Conservation (phyloP, 1,140 invertebrate species). For the Teleogryllus occipitalis region DNA sequence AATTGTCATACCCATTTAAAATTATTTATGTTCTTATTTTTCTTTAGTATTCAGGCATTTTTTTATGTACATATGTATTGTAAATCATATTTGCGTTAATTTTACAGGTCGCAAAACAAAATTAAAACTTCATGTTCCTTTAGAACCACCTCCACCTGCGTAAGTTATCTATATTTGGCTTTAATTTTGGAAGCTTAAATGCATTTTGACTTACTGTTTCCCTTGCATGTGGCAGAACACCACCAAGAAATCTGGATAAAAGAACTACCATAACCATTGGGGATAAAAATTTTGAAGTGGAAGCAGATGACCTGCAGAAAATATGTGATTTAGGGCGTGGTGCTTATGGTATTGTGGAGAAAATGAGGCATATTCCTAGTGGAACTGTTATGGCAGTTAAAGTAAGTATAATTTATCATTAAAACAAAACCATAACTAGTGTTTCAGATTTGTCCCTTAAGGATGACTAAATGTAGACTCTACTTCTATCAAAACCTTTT, state of each 20-base stretch:
- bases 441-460: neutral
- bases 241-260: constrained; percentile 76
- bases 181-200: no score
- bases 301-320: constrained; percentile 81
- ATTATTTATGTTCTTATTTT: neutral
- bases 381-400: constrained; percentile 92
- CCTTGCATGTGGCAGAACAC: constrained; percentile 41
- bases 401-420: constrained; percentile 40
- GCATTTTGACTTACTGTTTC: neutral
- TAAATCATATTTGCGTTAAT: neutral
- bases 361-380: constrained; percentile 86
- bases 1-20: neutral
- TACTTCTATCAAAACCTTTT: no score
- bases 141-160: neutral
- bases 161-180: neutral
- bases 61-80: neutral
- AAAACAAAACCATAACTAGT: neutral
- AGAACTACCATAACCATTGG: constrained; percentile 78
- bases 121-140: neutral
- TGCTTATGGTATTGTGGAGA: constrained; percentile 93
- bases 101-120: neutral
- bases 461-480: no score
- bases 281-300: constrained; percentile 78
- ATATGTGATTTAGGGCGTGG: constrained; percentile 86
- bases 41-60: neutral